Evolutionary conservation across 2,888 invertebrate genomes (phyloP), one percentile per base, ranked within the genome.

Genomic region (Metellina segmentata): DNA sequence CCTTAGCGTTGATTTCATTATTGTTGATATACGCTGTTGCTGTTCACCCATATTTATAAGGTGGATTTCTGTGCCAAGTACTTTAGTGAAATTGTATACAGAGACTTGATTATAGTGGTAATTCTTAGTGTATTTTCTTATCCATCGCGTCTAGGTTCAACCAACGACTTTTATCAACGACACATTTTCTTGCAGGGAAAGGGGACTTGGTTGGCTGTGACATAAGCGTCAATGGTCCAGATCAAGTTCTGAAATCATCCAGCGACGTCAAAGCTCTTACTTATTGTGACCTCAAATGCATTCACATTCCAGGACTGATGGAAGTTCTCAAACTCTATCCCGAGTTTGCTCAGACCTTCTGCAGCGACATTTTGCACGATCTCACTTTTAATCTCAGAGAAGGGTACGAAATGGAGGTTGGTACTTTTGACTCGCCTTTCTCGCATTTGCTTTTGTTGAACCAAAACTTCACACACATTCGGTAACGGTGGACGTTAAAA

Each of bases 241-340:
- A 98, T 94, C 97, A 97, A 70, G 96, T 98, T 75, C 97, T 98
- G 74, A 98, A 98, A 95, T 98, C 98, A 81, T 98, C 98, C 95
- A 98, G 98, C 95, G 98, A 99, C 95, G 98, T 99, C 69, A 97
- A 97, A 96, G 98, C 98, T 70, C 96, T 99, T 86, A 99, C 99
- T 75, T 99, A 99, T 95, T 99, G 99, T 95, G 99, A 99, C 95
- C 96, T 99, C 91, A 98, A 99, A 95, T 98, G 98, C 95, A 97
- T 99, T 93, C 97, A 98, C 95, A 98, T 98, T 96, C 97, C 97
- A 93, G 98, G 98, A 0, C 96, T 99, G 81, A 97, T 98, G 16
- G 98, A 98, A 94, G 98, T 98, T 0, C 96, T 99, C 19, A 96
- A 98, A 2, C 95, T 98, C 0, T 99, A 99, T 95, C 98, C 98